Evolutionary conservation across 2,797 vertebrate species (phyloP), one percentile per base, ranked within the genome.

Genomic region (Harpagifer antarcticus): DNA sequence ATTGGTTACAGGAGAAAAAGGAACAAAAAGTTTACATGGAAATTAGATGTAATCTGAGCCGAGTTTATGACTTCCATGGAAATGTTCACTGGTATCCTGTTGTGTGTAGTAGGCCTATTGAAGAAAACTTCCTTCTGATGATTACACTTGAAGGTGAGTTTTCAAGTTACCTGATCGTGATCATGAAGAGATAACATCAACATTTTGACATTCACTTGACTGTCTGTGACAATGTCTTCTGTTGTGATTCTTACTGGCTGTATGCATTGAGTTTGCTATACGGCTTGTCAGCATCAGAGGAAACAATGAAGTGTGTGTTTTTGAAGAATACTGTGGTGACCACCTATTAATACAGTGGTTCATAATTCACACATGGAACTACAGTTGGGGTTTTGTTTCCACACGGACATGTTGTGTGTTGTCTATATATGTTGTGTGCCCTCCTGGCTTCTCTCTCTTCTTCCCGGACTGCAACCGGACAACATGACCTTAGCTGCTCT

Each of bases 151-250:
- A 12, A 14, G 27, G 2, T 9, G 1, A 15, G 4, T 42, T 9
- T 55, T 60, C 31, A 1, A 13, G 27, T 40, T 17, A 54, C 49
- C 50, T 49, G 4, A 53, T 44, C 1, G 45, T 31, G 2, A 57
- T 49, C 13, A n/a, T 19, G 4, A 42, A 31, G n/a, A n/a, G n/a
- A 56, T 10, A 37, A 16, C 9, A 19, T 33, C 33, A 33, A 33
- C 6, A 33, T 33, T 33, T 33, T 33, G 33, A 33, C 7, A 33
- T 33, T 7, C 5, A 33, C 33, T 33, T 33, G 33, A 33, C 7
- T 33, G 20, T 23, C 20, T 2, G 33, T 33, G 33, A 33, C 33
- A 33, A 33, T 33, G 33, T 64, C 57, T 75, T 59, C 78, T 75
- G 63, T 53, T 13, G 63, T 58, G 45, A 68, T 42, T 78, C 59